A percentile compares a stretch with the other conserved stretches of the same genome.
These are phyloP conservation scores for Apostichopus leukothele DNA, from an alignment of 53 echinoderm and acorn worm genomes.

Conservation along the genomic window DNA sequence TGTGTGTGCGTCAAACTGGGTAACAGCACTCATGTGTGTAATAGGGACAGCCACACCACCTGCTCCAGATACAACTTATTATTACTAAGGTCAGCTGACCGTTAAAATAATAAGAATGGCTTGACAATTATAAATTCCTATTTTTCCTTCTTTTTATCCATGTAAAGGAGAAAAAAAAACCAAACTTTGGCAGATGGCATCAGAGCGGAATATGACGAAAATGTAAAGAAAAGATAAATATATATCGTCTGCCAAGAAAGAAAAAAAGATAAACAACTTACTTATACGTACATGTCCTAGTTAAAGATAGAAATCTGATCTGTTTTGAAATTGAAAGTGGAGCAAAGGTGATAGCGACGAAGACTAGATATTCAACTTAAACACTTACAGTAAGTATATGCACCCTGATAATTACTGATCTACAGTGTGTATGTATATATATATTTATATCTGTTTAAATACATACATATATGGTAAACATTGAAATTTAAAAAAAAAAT, in stretches of 20 bases:
- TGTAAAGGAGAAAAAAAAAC: not conserved
- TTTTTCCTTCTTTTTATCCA: not conserved
- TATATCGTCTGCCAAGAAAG: too few species aligned
- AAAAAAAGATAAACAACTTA: too few species aligned
- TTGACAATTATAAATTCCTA: constrained; percentile 7
- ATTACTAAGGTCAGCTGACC: constrained; percentile 32
- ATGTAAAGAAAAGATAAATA: too few species aligned
- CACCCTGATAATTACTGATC: too few species aligned
- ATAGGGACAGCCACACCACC: constrained; percentile 39
- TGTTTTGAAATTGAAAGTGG: not conserved
- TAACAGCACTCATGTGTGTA: constrained; percentile 34
- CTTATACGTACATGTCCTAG: too few species aligned
- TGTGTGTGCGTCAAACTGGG: constrained; percentile 20
- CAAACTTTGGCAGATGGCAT: constrained; percentile 20
- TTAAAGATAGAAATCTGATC: not conserved
- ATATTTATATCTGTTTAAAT: too few species aligned
- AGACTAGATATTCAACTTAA: too few species aligned
- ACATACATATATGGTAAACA: too few species aligned
- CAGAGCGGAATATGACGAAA: too few species aligned
- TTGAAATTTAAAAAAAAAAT: too few species aligned
- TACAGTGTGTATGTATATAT: too few species aligned
- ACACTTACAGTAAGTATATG: too few species aligned
- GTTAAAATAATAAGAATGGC: constrained; percentile 37
- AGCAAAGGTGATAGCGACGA: not conserved
- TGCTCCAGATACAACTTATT: constrained; percentile 26